Conservation (phyloP, 2,113 vertebrate species). For the Cephalopterus ornatus region DNA sequence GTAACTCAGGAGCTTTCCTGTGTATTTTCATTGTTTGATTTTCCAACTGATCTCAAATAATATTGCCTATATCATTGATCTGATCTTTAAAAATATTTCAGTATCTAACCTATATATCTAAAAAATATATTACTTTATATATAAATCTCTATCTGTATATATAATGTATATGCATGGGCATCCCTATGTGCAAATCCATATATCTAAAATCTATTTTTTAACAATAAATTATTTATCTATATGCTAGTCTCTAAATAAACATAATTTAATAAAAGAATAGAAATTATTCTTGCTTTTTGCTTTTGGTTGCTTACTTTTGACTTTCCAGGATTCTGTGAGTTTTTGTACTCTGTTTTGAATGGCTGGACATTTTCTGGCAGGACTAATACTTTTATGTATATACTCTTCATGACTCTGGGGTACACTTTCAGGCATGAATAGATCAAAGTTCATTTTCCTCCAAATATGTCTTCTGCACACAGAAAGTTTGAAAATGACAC, state of each 20-base stretch:
- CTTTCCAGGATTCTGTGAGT: not conserved
- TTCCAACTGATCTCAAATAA: not conserved
- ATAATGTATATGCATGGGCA: not conserved
- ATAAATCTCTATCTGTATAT: not conserved
- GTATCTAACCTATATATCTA: not conserved
- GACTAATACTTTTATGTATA: not conserved
- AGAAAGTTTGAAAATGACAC: not conserved
- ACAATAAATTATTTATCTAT: not conserved
- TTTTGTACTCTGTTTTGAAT: not conserved
- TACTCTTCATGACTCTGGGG: not conserved
- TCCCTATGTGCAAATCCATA: not conserved
- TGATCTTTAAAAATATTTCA: not conserved
- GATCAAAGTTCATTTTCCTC: not conserved
- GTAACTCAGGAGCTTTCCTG: not conserved
- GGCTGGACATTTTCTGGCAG: not conserved
- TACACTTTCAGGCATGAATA: not conserved
- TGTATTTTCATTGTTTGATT: not conserved
- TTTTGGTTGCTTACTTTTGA: not conserved
- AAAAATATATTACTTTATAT: not conserved
- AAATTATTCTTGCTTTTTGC: not conserved
- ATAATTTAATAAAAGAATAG: not conserved
- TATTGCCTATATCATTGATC: not conserved
- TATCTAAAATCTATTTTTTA: not conserved
- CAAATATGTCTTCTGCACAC: not conserved
- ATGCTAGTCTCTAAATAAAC: not conserved